Evolutionary conservation across 2,888 invertebrate genomes (phyloP).

Genomic region (Eristalis pertinax): DNA sequence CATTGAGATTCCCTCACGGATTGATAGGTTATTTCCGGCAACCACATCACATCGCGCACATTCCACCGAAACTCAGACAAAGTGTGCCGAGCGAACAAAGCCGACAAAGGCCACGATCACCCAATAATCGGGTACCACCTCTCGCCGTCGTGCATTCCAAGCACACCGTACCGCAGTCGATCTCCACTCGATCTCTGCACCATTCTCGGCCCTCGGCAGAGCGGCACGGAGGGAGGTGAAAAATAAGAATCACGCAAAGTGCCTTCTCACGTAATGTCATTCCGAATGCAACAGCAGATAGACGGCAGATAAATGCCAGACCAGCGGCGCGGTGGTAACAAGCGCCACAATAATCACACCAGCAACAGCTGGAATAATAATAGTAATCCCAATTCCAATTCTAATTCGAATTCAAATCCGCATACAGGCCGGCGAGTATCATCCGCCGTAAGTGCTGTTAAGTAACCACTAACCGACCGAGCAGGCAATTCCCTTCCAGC

Average conservation of each 20-base stretch:
- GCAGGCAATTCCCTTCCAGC: background rate
- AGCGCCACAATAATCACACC: constrained; percentile 41
- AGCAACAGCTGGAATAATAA: constrained; percentile 42
- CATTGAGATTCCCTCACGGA: background rate
- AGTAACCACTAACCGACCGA: constrained; percentile 60
- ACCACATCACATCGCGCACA: background rate
- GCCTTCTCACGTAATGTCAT: constrained; percentile 67
- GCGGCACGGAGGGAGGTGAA: too few species aligned
- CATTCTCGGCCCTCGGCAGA: background rate
- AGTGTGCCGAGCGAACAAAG: background rate
- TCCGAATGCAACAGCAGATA: constrained; percentile 43
- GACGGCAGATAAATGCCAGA: constrained; percentile 11
- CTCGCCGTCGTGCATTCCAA: background rate
- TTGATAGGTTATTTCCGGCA: background rate
- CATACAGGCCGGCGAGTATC: constrained; percentile 18
- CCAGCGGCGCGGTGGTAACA: constrained; percentile 20
- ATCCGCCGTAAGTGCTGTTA: constrained; percentile 57
- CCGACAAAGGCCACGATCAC: background rate
- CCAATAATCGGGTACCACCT: background rate
- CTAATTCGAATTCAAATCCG: constrained; percentile 42
- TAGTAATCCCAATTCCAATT: constrained; percentile 41
- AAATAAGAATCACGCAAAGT: constrained; percentile 64
- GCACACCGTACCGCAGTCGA: background rate
- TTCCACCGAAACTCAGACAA: background rate
- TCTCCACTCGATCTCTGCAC: background rate